Evolutionary conservation across 1,140 invertebrate species (phyloP), one percentile per base, ranked within the genome.

Genomic region (Pseudobourletiella spinata): DNA sequence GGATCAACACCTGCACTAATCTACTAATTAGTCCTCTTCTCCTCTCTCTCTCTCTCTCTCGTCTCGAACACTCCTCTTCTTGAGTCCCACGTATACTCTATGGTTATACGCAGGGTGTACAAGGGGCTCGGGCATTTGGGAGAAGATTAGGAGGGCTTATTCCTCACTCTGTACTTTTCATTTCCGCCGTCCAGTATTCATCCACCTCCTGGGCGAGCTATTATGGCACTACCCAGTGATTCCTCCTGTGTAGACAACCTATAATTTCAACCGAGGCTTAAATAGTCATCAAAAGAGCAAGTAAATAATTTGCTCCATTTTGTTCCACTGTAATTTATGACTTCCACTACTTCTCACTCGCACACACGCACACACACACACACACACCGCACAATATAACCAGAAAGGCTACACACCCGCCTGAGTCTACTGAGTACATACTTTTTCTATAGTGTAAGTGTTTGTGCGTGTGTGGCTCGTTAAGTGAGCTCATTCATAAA

Each of bases 1-100:
- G 22, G 44, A 46, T 46, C 44, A 46, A 46, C 44, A 46, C 44
- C 44, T 46, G 44, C 8, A 46, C 44, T 18, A 46, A 46, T 46
- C 18, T 11, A 46, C 44, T 46, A 51, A 51, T 51, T 51, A 8
- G 22, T 14, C 48, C 48, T 51, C 28, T 51, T 51, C 25, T 26
- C 6, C 48, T 51, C 24, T 51, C 24, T n/a, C 14, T n/a, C n/a
- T n/a, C 6, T 26, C 22, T 26, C 44, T 48, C 18, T 22, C 44
- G 8, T 6, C 44, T 39, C 8, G 32, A 11, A 39, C 32, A 39
- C 32, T n/a, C 32, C 8, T 39, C 8, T n/a, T 39, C n/a, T 8
- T 39, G 32, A 39, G 8, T n/a, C 32, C 32, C 8, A 39, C n/a
- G 8, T 39, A 39, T 39, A n/a, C n/a, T 39, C n/a, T 39, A n/a